phyloP scores from a whole-genome alignment of 2,113 vertebrate species.

The Gobio gobio region DNA sequence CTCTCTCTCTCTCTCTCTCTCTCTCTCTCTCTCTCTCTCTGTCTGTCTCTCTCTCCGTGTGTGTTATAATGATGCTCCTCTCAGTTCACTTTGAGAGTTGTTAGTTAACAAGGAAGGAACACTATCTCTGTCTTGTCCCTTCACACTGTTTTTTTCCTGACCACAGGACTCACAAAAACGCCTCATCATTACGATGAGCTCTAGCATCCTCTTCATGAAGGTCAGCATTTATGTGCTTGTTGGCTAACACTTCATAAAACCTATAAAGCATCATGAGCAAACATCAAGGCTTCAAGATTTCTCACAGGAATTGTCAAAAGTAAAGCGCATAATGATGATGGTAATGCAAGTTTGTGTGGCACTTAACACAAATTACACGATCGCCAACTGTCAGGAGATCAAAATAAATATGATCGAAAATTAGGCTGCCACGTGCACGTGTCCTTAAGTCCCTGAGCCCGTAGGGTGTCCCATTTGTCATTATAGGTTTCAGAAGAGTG shows the following conservation, averaged over 20 bases:
- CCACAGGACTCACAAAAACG: background rate
- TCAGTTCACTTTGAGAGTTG: slow-evolving; percentile 21
- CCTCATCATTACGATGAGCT: background rate
- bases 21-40: background rate
- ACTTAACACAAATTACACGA: background rate
- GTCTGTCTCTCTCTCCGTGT: slow-evolving; percentile 38
- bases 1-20: background rate
- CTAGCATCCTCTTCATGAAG: background rate
- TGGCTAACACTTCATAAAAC: slow-evolving; percentile 2
- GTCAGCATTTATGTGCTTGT: slow-evolving; percentile 1
- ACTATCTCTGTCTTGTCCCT: background rate
- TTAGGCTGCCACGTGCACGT: no score
- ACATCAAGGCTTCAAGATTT: background rate
- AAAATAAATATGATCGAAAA: no score
- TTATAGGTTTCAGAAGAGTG: no score
- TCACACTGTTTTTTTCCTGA: background rate
- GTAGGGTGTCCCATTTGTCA: no score
- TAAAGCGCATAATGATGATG: background rate
- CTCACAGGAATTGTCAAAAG: background rate
- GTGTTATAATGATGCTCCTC: slow-evolving; percentile 47
- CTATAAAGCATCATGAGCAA: slow-evolving; percentile 6
- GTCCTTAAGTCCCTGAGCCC: no score
- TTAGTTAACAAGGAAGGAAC: background rate
- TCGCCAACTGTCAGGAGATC: no score
- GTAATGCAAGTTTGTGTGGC: background rate